Conservation (phyloP, 1,140 invertebrate species). For the Penaeus japonicus region DNA sequence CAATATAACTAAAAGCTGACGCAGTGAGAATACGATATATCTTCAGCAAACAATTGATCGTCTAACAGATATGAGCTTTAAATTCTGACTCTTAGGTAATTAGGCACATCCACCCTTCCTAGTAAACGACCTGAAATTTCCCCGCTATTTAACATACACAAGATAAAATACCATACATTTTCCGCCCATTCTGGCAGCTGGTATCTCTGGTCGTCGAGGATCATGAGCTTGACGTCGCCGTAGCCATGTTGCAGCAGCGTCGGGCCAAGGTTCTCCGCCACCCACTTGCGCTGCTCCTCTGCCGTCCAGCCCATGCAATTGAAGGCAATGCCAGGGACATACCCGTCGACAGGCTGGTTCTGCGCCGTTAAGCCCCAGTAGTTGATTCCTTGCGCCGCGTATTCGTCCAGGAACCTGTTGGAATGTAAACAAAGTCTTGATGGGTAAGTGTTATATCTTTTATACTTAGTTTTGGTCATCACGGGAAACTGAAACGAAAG, state of each 20-base stretch:
- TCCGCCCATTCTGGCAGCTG: slow-evolving; percentile 72
- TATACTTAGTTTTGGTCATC: too few species aligned
- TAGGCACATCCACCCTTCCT: too few species aligned
- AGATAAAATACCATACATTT: neutral
- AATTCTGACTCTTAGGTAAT: too few species aligned
- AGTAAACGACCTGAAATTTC: too few species aligned
- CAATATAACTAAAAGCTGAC: too few species aligned
- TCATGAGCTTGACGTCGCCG: slow-evolving; percentile 71
- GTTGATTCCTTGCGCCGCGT: neutral
- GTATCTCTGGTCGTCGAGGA: slow-evolving; percentile 77
- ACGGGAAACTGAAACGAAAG: too few species aligned
- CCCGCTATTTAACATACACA: too few species aligned
- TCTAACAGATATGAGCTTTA: too few species aligned
- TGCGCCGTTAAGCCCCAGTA: slow-evolving; percentile 48
- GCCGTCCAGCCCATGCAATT: slow-evolving; percentile 81
- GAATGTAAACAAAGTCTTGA: neutral
- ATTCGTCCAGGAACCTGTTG: slow-evolving; percentile 36
- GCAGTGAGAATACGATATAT: too few species aligned
- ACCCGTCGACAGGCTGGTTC: slow-evolving; percentile 45
- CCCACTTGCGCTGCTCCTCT: slow-evolving; percentile 64
- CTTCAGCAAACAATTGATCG: too few species aligned
- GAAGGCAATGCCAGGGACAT: slow-evolving; percentile 64
- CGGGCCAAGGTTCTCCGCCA: slow-evolving; percentile 72
- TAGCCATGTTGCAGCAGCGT: slow-evolving; percentile 72
- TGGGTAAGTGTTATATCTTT: too few species aligned